Conservation (phyloP, 2,888 invertebrate species). For the Ennomos fuscantarius region DNA sequence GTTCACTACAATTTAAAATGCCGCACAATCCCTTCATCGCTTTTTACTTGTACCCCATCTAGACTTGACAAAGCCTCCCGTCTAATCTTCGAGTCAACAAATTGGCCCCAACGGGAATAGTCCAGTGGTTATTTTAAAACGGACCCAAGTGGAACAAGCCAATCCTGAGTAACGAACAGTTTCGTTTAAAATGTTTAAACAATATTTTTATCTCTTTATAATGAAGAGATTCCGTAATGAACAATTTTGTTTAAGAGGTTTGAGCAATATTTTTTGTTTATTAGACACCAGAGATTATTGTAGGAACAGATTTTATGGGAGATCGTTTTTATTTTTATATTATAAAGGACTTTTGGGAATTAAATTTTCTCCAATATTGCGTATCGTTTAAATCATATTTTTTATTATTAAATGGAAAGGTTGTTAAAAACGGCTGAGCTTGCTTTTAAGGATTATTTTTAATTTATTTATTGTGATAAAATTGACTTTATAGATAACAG, state of each 20-base stretch:
- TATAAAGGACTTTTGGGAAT: too few relatives aligned
- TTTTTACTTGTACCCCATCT: not conserved
- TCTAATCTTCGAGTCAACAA: constrained; percentile 37
- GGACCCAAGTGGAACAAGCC: constrained; percentile 23
- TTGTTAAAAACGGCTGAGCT: too few relatives aligned
- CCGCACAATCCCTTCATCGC: constrained; percentile 3
- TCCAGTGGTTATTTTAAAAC: constrained; percentile 34
- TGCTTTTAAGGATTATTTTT: too few relatives aligned
- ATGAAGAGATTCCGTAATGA: constrained; percentile 28
- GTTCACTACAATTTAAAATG: not conserved
- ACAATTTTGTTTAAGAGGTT: constrained; percentile 24
- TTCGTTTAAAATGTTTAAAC: constrained; percentile 31
- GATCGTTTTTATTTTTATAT: too few relatives aligned
- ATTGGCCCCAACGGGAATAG: constrained; percentile 47
- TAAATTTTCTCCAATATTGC: too few relatives aligned
- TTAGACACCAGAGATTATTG: constrained; percentile 6
- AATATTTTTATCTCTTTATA: constrained; percentile 28
- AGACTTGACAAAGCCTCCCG: constrained; percentile 22
- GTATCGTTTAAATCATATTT: too few relatives aligned
- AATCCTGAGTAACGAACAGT: constrained; percentile 30
- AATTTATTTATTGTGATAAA: too few relatives aligned
- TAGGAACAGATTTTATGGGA: too few relatives aligned
- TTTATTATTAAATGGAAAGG: too few relatives aligned
- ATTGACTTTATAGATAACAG: too few relatives aligned
- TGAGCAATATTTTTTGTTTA: constrained; percentile 18